Evolutionary conservation across 37 sponge, comb jelly and placozoan species (phyloP), one percentile per base, ranked within the genome.

Genomic region (Sycon ciliatum): DNA sequence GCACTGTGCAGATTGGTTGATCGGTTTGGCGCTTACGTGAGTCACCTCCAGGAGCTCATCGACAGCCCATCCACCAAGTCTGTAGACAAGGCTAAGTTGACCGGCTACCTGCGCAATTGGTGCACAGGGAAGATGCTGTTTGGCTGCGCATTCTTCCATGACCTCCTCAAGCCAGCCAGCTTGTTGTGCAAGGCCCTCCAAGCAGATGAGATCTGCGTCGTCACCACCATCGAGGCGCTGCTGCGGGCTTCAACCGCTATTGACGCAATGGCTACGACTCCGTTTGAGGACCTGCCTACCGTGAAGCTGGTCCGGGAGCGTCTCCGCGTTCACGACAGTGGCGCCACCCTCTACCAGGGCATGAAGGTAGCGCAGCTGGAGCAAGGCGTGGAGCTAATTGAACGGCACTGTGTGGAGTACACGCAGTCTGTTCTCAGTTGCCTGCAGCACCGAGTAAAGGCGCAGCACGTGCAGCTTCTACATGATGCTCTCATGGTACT

Each of bases 61-160:
- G n/a, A n/a, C 7, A 60, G 9, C 11, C 16, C 63, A 22, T 33
- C 36, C 6, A 49, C 64, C 38, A 72, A 76, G 56, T 23, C 81
- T 24, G 61, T 28, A 32, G 88, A 85, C 72, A 9, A 24, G 11
- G 22, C 58, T 65, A 82, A 75, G 65, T 61, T 81, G 32, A 73
- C 73, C 24, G 82, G 76, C 18, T 83, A 83, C 64, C 67, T 80
- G 9, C 53, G 33, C 62, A 39, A 77, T 38, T 83, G 88, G 84
- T 16, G 66, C 55, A 55, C 72, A 18, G 11, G n/a, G 32, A 79
- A 77, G 46, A 57, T 87, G 16, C 34, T 87, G 13, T 33, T 87
- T 33, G 88, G 78, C 4, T 87, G 74, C 83, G 88, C 88, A 33
- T 20, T 83, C 32, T n/a, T n/a, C n/a, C n/a, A n/a, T n/a, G n/a